These are phyloP conservation scores for Halictus ligatus DNA, from an alignment of 2,888 invertebrate species.

Conservation along the genomic window DNA sequence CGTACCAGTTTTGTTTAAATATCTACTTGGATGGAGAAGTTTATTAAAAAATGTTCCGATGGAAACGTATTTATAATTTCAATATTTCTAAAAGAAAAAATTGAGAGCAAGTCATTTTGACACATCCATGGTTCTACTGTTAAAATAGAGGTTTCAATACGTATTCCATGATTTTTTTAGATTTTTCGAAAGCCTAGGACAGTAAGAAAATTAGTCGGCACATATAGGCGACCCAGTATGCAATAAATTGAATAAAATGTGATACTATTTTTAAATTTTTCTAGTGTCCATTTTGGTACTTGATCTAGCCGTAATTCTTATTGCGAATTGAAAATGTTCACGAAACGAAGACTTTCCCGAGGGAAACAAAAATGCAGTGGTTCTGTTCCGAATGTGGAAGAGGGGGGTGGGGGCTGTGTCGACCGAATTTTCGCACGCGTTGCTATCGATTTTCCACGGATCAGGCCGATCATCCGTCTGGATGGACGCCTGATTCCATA, in stretches of 20 bases:
- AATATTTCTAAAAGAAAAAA: too few species aligned
- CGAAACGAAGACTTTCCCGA: neutral
- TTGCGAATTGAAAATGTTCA: neutral
- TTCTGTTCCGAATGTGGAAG: neutral
- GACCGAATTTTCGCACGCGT: neutral
- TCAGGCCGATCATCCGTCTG: constrained; percentile 2
- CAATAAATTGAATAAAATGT: neutral
- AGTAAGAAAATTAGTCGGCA: too few species aligned
- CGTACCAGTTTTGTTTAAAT: too few species aligned
- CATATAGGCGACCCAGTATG: too few species aligned
- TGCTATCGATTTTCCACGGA: constrained; percentile 4
- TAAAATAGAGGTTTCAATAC: too few species aligned
- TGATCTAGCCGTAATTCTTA: neutral
- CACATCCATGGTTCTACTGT: too few species aligned
- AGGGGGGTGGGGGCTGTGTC: neutral
- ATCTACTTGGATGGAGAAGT: too few species aligned
- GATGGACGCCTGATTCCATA: constrained; percentile 15
- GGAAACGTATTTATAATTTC: too few species aligned
- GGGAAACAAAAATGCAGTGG: neutral
- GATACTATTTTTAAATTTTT: neutral
- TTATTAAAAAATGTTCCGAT: too few species aligned
- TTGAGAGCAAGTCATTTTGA: too few species aligned
- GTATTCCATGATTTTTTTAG: too few species aligned
- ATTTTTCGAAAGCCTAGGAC: too few species aligned
- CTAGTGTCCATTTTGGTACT: neutral